Percentiles rank a stretch among this genome's conserved stretches.
These are phyloP conservation scores for Gadopsis marmoratus DNA, from an alignment of 2,797 vertebrate genomes.

Conservation along the genomic window DNA sequence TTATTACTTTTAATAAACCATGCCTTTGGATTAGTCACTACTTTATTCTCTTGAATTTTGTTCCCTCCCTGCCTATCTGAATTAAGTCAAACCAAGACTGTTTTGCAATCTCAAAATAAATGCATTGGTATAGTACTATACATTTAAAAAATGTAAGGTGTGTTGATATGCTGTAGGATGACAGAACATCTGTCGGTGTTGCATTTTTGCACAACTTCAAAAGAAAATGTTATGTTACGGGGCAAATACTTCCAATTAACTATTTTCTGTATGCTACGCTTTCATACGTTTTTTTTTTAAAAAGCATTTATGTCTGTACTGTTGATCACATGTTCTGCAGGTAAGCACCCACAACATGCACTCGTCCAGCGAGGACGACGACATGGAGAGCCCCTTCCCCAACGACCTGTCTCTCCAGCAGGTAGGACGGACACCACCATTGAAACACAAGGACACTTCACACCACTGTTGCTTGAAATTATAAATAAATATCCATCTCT, in stretches of 20 bases:
- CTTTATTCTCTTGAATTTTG: too few relatives aligned
- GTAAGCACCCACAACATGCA: slow-evolving; percentile 97
- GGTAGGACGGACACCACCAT: slow-evolving; percentile 75
- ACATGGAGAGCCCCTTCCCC: slow-evolving; percentile 94
- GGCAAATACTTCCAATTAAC: background rate
- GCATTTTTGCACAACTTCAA: background rate
- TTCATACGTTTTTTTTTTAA: too few relatives aligned
- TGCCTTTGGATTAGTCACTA: too few relatives aligned
- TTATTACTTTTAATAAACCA: too few relatives aligned
- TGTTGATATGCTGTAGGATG: background rate
- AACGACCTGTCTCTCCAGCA: slow-evolving; percentile 96
- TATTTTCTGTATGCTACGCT: background rate
- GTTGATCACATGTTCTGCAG: slow-evolving; percentile 74
- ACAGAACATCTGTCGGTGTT: background rate
- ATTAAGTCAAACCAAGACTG: too few relatives aligned
- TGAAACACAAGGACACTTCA: background rate
- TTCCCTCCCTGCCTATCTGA: too few relatives aligned
- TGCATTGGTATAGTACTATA: too few relatives aligned
- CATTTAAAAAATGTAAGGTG: too few relatives aligned
- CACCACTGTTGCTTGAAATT: background rate
- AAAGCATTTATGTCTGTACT: background rate
- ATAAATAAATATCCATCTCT: too few relatives aligned
- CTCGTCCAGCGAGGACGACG: slow-evolving; percentile 97
- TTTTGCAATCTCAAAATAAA: too few relatives aligned
- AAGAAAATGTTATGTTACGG: background rate